Conservation (phyloP, 2,888 invertebrate genomes). For the Trachelus stipa region DNA sequence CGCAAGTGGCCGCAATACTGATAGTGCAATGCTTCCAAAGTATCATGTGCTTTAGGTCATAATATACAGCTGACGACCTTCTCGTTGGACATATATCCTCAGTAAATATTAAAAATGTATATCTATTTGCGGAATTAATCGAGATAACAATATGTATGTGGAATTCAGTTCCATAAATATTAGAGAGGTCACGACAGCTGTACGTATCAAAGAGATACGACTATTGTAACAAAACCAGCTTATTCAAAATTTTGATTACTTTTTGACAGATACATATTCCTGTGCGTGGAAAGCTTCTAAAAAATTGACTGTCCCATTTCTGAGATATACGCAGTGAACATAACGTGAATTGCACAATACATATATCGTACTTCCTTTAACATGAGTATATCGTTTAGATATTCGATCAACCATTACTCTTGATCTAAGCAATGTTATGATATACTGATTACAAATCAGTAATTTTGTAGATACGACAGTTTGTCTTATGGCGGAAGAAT, state of each 20-base stretch:
- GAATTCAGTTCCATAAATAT: neutral
- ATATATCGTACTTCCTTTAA: too few species aligned
- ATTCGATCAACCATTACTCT: neutral
- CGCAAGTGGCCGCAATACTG: slow-evolving; percentile 39
- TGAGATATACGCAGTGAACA: too few species aligned
- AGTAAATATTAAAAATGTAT: neutral
- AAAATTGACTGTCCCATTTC: too few species aligned
- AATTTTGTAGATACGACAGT: too few species aligned
- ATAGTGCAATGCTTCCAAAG: slow-evolving; percentile 40
- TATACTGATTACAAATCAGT: too few species aligned
- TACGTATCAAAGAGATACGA: neutral
- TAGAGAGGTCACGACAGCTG: neutral
- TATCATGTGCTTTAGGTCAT: neutral
- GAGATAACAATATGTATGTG: neutral
- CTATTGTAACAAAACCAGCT: too few species aligned
- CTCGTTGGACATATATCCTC: neutral
- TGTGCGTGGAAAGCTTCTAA: too few species aligned
- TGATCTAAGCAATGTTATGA: too few species aligned
- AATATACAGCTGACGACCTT: neutral
- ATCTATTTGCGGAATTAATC: neutral
- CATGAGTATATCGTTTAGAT: neutral
- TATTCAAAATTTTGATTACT: too few species aligned
- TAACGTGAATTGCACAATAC: too few species aligned
- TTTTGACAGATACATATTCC: too few species aligned
- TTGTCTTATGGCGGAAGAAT: too few species aligned